A percentile compares a stretch with the other conserved stretches of the same genome.
These are phyloP conservation scores for Cerastis leucographa DNA, from an alignment of 2,888 invertebrate species.

Conservation along the genomic window DNA sequence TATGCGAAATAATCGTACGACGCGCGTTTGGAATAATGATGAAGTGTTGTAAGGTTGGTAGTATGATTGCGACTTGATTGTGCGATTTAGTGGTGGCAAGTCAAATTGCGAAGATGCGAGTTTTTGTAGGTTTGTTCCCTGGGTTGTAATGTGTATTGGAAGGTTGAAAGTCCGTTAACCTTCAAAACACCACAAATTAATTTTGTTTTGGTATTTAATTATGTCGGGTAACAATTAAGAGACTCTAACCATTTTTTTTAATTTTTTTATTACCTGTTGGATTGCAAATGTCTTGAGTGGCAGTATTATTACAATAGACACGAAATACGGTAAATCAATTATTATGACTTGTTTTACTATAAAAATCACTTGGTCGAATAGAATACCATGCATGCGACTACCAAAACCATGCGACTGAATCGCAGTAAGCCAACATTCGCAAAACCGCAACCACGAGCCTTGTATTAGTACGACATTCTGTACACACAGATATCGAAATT, in stretches of 20 bases:
- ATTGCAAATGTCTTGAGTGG: neutral
- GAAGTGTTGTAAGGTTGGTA: constrained; percentile 6
- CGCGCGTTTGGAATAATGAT: constrained; percentile 59
- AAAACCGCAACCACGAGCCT: constrained; percentile 29
- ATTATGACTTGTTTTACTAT: neutral
- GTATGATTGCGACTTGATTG: constrained; percentile 16
- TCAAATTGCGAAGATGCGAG: neutral
- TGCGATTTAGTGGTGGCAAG: constrained; percentile 18
- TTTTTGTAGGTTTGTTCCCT: neutral
- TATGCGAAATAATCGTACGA: constrained; percentile 65
- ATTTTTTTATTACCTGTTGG: neutral
- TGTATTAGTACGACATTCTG: neutral
- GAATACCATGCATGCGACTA: neutral
- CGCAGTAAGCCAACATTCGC: neutral
- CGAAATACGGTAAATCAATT: neutral
- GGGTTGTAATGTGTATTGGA: neutral
- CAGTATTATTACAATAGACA: neutral
- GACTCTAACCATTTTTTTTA: neutral
- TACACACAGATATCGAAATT: constrained; percentile 57
- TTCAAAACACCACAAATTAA: too few species aligned
- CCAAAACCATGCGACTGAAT: neutral
- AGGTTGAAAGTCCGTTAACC: neutral
- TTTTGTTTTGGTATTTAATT: neutral
- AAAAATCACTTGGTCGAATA: neutral
- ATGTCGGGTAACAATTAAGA: neutral